Conservation (phyloP, 2,888 invertebrate genomes). For the Volucella inflata region DNA sequence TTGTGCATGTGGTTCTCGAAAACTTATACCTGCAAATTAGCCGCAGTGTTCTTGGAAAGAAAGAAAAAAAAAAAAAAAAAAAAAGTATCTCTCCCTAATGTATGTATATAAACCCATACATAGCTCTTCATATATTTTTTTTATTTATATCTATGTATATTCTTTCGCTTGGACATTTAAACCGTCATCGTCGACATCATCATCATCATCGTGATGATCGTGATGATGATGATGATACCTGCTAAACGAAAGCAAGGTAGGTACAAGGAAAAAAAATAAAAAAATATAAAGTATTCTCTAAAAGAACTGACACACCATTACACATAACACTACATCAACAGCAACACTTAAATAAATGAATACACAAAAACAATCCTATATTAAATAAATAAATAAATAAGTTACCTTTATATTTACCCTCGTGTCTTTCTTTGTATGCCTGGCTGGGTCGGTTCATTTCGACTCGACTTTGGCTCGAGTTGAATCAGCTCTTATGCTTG, state of each 20-base stretch:
- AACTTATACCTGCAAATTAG: slow-evolving; percentile 71
- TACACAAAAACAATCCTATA: slow-evolving; percentile 73
- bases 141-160: slow-evolving; percentile 39
- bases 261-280: slow-evolving; percentile 8
- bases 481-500: slow-evolving; percentile 32
- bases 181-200: slow-evolving; percentile 41
- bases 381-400: slow-evolving; percentile 76
- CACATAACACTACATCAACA: slow-evolving; percentile 58
- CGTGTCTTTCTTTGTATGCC: slow-evolving; percentile 59
- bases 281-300: slow-evolving; percentile 38
- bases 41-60: slow-evolving; percentile 65
- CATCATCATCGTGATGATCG: too few relatives aligned
- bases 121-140: slow-evolving; percentile 21
- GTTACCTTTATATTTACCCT: slow-evolving; percentile 70
- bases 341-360: slow-evolving; percentile 68
- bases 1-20: slow-evolving; percentile 55
- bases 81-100: slow-evolving; percentile 17
- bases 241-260: slow-evolving; percentile 34
- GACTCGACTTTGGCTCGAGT: slow-evolving; percentile 4
- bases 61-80: slow-evolving; percentile 47
- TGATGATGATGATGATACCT: slow-evolving; percentile 50
- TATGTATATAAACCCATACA: slow-evolving; percentile 62
- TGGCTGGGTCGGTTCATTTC: slow-evolving; percentile 18
- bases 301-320: slow-evolving; percentile 60
- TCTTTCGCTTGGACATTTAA: slow-evolving; percentile 68